Evolutionary conservation across 2,888 invertebrate genomes (phyloP).

Genomic region (Pristionchus japonicus): DNA sequence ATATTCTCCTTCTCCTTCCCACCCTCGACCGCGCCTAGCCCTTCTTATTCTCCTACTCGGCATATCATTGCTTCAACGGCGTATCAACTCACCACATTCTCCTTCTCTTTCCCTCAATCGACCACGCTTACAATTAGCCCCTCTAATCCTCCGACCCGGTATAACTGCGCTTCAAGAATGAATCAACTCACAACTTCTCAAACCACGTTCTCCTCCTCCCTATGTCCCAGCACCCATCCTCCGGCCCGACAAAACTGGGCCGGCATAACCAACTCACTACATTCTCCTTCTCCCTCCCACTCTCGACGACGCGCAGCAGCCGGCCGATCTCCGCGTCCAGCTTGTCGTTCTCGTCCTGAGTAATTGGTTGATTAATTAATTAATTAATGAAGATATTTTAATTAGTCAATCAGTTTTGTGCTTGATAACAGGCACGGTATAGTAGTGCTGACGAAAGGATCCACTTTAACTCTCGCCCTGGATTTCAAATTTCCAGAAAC

Average conservation of each 20-base stretch:
- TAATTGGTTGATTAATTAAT: neutral
- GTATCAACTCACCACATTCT: neutral
- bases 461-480: too few species aligned
- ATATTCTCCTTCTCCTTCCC: neutral
- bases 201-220: neutral
- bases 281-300: neutral
- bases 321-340: neutral
- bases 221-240: too few species aligned
- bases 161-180: neutral
- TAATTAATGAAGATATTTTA: too few species aligned
- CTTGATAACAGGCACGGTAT: too few species aligned
- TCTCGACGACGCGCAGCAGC: neutral
- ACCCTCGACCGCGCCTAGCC: neutral
- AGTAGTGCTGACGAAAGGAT: too few species aligned
- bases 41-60: neutral
- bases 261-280: too few species aligned
- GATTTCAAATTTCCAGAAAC: too few species aligned
- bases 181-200: neutral
- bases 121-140: too few species aligned
- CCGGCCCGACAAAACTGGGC: too few species aligned
- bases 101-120: neutral
- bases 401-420: too few species aligned
- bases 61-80: neutral
- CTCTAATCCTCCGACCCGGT: neutral
- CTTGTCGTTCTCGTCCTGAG: slow-evolving; percentile 1